Evolutionary conservation across 2,888 invertebrate genomes (phyloP).

Genomic region (Limulus polyphemus): DNA sequence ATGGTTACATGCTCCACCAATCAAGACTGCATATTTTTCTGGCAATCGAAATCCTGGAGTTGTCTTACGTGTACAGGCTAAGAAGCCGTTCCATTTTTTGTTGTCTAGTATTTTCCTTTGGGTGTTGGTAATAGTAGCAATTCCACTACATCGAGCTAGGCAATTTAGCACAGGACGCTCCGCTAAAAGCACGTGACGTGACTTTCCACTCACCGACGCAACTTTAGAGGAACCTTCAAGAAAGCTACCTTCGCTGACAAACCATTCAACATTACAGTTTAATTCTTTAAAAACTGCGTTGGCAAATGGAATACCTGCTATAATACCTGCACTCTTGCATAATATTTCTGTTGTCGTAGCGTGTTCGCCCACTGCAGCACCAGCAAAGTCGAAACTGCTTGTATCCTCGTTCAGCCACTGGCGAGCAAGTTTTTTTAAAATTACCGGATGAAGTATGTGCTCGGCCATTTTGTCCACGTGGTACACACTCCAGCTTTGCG

Average conservation of each 20-base stretch:
- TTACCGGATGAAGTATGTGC: constrained; percentile 19
- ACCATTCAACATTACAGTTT: constrained; percentile 35
- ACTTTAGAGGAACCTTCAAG: constrained; percentile 25
- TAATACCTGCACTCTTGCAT: constrained; percentile 31
- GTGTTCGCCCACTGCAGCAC: neutral
- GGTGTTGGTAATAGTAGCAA: constrained; percentile 33
- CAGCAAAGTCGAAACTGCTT: constrained; percentile 20
- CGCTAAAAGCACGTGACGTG: constrained; percentile 35
- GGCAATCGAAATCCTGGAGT: constrained; percentile 41
- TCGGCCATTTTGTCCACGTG: constrained; percentile 4
- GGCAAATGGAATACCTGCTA: constrained; percentile 39
- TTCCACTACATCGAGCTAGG: constrained; percentile 37
- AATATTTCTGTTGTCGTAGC: constrained; percentile 16
- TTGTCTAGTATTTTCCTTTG: constrained; percentile 9
- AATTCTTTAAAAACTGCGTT: constrained; percentile 37
- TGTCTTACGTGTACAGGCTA: constrained; percentile 40
- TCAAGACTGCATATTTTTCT: constrained; percentile 39
- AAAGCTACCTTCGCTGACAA: constrained; percentile 32
- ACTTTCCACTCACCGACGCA: constrained; percentile 35
- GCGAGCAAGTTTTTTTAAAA: constrained; percentile 17
- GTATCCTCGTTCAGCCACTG: constrained; percentile 24
- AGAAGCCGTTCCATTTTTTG: constrained; percentile 34
- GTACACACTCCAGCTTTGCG: too few relatives aligned
- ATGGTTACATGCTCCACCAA: constrained; percentile 38
- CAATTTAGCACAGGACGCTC: constrained; percentile 38